Conservation (phyloP, 37 sponge, comb jelly and placozoan species). For the Chondrilla cf. caribensis region DNA sequence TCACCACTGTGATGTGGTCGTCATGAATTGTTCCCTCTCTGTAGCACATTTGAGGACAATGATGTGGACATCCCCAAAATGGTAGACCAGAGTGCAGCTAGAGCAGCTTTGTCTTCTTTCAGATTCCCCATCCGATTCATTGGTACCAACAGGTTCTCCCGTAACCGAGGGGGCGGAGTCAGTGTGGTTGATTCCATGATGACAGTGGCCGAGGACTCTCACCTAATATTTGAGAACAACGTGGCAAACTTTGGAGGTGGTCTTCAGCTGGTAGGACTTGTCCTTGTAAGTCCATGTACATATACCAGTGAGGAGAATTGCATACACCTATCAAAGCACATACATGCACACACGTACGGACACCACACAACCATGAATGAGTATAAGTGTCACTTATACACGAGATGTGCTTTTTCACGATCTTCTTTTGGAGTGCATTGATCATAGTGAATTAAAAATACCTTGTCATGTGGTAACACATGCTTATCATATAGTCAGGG, state of each 20-base stretch:
- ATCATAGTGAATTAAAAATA: background rate
- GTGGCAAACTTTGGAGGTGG: background rate
- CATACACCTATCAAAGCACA: no score
- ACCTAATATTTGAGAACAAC: background rate
- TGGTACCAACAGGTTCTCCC: background rate
- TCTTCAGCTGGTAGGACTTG: background rate
- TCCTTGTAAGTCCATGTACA: background rate
- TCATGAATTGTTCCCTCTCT: no score
- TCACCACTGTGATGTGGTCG: no score
- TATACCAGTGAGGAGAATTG: no score
- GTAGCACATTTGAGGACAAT: no score
- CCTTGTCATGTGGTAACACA: no score
- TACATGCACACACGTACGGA: background rate
- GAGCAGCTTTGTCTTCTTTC: conserved; percentile 1
- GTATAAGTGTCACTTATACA: background rate
- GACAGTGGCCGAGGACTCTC: background rate
- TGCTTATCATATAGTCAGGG: no score
- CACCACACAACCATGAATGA: background rate
- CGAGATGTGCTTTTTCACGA: no score
- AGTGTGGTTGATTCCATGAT: background rate
- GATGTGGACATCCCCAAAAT: no score
- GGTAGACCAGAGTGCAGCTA: background rate
- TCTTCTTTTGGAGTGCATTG: background rate
- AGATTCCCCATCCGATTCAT: background rate
- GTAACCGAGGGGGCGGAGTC: background rate